Base-by-base conservation (phyloP, 2,113 vertebrate species). In the Hippocampus zosterae region DNA sequence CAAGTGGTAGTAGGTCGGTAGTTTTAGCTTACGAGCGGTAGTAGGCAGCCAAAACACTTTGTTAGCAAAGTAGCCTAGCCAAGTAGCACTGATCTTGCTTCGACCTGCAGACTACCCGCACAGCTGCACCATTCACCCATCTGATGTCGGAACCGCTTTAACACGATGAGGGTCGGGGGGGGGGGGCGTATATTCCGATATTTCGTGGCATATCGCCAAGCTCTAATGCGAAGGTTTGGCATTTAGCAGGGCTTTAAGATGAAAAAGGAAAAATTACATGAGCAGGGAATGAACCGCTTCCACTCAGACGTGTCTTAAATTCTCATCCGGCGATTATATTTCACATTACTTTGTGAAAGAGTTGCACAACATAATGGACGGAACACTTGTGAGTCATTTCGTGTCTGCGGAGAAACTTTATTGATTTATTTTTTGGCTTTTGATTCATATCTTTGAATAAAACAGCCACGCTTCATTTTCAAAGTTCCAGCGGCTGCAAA, bases 371-470 rank as follows among this genome's bases (percentile, higher is more conserved):
- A 29, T 53, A 64, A 72, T 70, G 27, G 61, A 37, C 27, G 8
- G 57, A 61, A 59, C 19, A 19, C 19, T 62, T 41, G 21, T 7
- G 56, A 40, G 40, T 65, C 52, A 40, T 77, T 70, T 69, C 56
- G 19, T 18, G 40, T 56, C 52, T 1, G 5, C 1, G 0, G 9
- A 16, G 2, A 44, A 18, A 3, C 44, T 55, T 68, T 42, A 0
- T 21, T 23, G n/a, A n/a, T n/a, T n/a, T n/a, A n/a, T n/a, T 10
- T 27, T 57, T 27, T 27, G 2, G 12, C n/a, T 21, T 11, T n/a
- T 21, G 2, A 5, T 8, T 25, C 11, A 67, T 19, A 23, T 52
- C 33, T 69, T 59, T 3, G 68, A 65, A 50, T n/a, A 13, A 16
- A 65, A 46, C 5, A 53, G 27, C 3, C 41, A 25, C 15, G 55